Base-by-base conservation (phyloP, 2,797 vertebrate genomes). In the Parotocinclus haroldoi region DNA sequence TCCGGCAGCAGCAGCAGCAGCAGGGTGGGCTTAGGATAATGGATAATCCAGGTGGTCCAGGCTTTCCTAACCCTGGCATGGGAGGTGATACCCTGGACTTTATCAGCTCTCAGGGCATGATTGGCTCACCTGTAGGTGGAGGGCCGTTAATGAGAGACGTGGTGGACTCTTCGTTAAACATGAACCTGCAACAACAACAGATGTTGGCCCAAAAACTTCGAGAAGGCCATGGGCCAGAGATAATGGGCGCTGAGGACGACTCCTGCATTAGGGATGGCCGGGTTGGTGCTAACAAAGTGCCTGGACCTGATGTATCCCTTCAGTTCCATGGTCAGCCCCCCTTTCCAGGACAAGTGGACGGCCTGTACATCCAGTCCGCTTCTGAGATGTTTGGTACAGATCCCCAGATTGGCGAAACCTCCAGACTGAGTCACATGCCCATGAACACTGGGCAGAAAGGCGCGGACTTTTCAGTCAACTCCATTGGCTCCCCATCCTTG, bases 381-480 rank as follows among this genome's bases (percentile, higher is more conserved):
- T 82, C 81, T 3, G 93, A 95, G 48, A 91, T 96, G 82, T 98
- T 96, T 81, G 90, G 86, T 60, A 84, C 91, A 0, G 94, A 97
- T 39, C 82, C 89, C 64, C 89, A 86, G 45, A 88, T 96, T 82
- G 83, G 90, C 0, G 80, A 84, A 76, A 92, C 91, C 13, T 87
- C 90, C 0, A 87, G 94, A 40, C 94, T 97, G 58, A 96, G 94
- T 87, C 96, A 98, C 82, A 93, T 98, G 83, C 91, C 94, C 3
- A 85, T 95, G 82, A 74, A 77, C 7, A 84, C 85, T 44, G 85
- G 90, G 53, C 90, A 92, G 74, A 87, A 92, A 4, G 89, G 89
- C 8, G 72, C 90, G 7, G 89, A 84, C 13, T 89, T 91, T 0
- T 94, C 86, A 80, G 88, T 95, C 76, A 92, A 91, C 63, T 91